These are phyloP conservation scores for Oreochromis tanganicae DNA, from an alignment of 2,113 vertebrate species.

Conservation along the genomic window DNA sequence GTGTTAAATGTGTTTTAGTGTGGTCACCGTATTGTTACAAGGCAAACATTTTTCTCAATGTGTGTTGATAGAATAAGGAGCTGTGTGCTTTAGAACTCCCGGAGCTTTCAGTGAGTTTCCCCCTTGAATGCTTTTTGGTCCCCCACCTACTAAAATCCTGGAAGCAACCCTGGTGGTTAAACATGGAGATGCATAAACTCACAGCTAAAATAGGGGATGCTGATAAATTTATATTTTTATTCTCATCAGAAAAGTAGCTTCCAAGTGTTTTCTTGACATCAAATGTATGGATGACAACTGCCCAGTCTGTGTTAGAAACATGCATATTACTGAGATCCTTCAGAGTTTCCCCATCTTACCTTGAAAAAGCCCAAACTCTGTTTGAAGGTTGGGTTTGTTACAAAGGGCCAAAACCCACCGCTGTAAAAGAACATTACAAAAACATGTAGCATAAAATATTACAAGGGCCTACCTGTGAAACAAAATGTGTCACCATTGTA, in stretches of 20 bases:
- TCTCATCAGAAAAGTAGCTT: neutral
- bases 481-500: neutral
- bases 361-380: neutral
- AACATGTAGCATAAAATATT: neutral
- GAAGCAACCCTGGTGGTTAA: neutral
- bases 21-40: neutral
- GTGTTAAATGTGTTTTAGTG: neutral
- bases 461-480: neutral
- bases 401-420: neutral
- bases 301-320: neutral
- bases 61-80: neutral
- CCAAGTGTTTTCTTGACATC: neutral
- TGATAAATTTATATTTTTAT: neutral
- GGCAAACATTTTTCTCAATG: fast-evolving
- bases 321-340: neutral
- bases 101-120: neutral
- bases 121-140: neutral
- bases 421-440: neutral
- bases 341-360: neutral
- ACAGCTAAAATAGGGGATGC: neutral
- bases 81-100: fast-evolving
- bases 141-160: neutral
- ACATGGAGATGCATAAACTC: neutral
- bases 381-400: neutral
- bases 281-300: neutral